Evolutionary conservation across 2,888 invertebrate genomes (phyloP).

Genomic region (Leuctra nigra): DNA sequence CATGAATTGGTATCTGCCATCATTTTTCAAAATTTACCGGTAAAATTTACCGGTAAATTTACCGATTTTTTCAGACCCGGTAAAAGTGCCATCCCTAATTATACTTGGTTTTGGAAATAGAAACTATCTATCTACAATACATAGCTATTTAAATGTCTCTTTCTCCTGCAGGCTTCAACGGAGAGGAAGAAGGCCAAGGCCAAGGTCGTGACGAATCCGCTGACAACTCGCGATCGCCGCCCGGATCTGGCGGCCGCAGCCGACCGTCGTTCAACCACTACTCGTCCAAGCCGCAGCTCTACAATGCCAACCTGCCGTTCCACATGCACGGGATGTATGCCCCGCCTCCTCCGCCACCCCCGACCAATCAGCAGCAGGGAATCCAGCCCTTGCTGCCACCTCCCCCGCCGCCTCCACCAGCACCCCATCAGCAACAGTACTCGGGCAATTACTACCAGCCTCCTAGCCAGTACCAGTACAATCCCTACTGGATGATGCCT

Average conservation of each 20-base stretch:
- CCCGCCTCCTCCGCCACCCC: slow-evolving; percentile 30
- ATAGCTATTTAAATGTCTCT: no score
- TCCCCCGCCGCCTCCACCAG: slow-evolving; percentile 18
- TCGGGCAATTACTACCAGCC: slow-evolving; percentile 18
- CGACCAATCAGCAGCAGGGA: slow-evolving; percentile 17
- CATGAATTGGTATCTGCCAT: no score
- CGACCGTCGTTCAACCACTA: slow-evolving; percentile 33
- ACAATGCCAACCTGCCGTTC: slow-evolving; percentile 30
- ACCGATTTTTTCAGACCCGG: no score
- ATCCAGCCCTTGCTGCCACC: slow-evolving; percentile 29
- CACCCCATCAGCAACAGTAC: neutral
- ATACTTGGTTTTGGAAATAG: no score
- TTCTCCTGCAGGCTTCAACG: slow-evolving; percentile 24
- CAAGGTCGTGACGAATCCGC: slow-evolving; percentile 16
- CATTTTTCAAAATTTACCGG: no score
- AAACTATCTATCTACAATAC: no score
- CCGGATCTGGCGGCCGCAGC: no score
- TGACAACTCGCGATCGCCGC: no score
- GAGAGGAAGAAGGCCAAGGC: slow-evolving; percentile 21
- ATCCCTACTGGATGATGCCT: slow-evolving; percentile 29
- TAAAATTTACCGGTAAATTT: no score
- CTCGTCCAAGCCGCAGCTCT: slow-evolving; percentile 34
- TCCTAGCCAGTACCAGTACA: slow-evolving; percentile 25
- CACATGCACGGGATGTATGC: slow-evolving; percentile 31
- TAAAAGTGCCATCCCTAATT: no score